phyloP scores from a whole-genome alignment of 2,888 invertebrate species.

The Lasioglossum oenotherae region DNA sequence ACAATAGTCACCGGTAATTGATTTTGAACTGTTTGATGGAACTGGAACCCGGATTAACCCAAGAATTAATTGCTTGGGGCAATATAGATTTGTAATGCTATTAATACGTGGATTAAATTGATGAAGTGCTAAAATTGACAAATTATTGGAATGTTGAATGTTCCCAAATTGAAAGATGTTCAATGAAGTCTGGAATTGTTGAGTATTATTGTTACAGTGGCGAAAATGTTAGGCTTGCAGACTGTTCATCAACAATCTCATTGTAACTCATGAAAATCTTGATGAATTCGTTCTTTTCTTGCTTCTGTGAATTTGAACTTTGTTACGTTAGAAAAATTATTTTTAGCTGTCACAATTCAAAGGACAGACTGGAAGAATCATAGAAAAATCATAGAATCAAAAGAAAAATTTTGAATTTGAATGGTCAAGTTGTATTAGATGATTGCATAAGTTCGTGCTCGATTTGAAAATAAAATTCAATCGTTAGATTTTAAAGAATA shows the following conservation, averaged over 20 bases:
- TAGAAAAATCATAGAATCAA: no score
- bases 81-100: not conserved
- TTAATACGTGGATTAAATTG: not conserved
- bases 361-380: not conserved
- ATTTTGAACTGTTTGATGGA: not conserved
- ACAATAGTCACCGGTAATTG: not conserved
- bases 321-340: not conserved
- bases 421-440: not conserved
- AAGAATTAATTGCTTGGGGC: not conserved
- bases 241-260: no score
- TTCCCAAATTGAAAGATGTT: no score
- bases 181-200: not conserved
- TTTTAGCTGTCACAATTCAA: slow-evolving; percentile 39
- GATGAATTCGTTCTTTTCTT: not conserved
- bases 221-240: not conserved
- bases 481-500: no score
- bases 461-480: no score
- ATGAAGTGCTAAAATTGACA: not conserved
- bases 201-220: not conserved
- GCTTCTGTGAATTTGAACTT: not conserved
- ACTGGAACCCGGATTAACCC: not conserved
- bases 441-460: no score
- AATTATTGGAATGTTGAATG: not conserved
- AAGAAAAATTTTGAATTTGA: not conserved
- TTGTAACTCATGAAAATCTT: not conserved